Base-by-base conservation (phyloP, 2,113 vertebrate genomes). In the Hippocampus comes region DNA sequence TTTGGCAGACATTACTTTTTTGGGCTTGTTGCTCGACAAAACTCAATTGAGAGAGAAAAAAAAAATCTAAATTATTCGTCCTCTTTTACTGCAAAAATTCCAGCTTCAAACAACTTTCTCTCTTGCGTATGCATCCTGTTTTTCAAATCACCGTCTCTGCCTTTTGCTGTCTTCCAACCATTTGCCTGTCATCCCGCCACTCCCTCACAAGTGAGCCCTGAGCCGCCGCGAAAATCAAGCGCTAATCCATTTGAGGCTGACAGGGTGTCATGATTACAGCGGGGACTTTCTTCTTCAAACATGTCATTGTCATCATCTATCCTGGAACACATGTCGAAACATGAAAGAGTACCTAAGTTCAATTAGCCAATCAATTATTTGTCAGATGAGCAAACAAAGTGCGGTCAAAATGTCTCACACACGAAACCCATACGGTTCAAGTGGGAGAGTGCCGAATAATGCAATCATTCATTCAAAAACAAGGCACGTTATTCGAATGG, bases 201-300 rank as follows among this genome's bases (percentile, higher is more conserved):
- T 83, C 73, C 71, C 53, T 67, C 30, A 55, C 78, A 83, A 86
- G 83, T 88, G 86, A 90, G 87, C 83, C 86, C 78, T 82, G 80
- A 84, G 76, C 70, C 73, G 56, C 77, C 72, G 81, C 70, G 68
- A 83, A 85, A 90, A 86, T 88, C 85, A 90, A 83, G 79, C 77
- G 18, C 80, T 90, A 90, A 90, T 89, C 87, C 85, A 87, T 89
- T 90, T 91, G 89, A 91, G 88, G 89, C 84, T 87, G 90, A 89
- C 90, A 90, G 83, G 85, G 82, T 80, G 70, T 84, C 82, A 78
- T 89, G 90, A 92, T 92, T 90, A 88, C 27, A 63, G 86, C 76
- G 56, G 76, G 49, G 41, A 81, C 86, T 90, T 91, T 91, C 88
- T 88, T 90, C 89, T 93, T 93, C 88, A 93, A 91, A 91, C 84